Base-by-base conservation (phyloP, 2,113 vertebrate genomes). In the Hydrochoerus hydrochaeris region DNA sequence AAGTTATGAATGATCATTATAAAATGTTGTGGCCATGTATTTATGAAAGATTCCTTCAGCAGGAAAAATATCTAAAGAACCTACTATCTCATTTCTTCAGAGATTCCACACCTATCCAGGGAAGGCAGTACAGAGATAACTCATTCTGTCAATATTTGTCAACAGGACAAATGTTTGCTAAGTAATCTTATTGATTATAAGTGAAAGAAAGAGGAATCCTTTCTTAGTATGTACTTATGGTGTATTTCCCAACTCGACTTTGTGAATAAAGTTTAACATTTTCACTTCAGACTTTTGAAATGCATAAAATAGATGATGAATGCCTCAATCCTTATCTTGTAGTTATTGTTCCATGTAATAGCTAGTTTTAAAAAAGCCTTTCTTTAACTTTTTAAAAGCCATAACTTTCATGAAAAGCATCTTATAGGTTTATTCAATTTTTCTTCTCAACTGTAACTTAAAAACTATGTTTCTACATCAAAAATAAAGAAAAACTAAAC, bases 401-500 rank as follows among this genome's bases (percentile, higher is more conserved):
- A 82, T 67, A 77, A 63, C 90, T 87, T 73, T 77, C 10, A 75
- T 46, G 24, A 63, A 91, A 83, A 90, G 81, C 3, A 13, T 65
- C 35, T 65, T 73, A 65, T 20, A 58, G 63, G 86, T 65, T 86
- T 67, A 22, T 14, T 93, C 14, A 86, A 20, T 86, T 86, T 92
- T 38, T 77, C 46, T 93, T 80, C 28, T 30, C 41, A 41, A 16
- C 0, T 4, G 44, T 85, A 95, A 85, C 22, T 57, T 93, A 81
- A 91, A 85, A 82, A 44, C 5, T 54, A 81, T 30, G 3, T 7
- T 75, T 87, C 6, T 54, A 54, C 88, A 24, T 94, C 35, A 41
- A 93, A 75, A 58, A 71, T 63, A n/a, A 97, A 80, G 22, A n/a
- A 97, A 84, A 16, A 94, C 75, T 75, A 58, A 73, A 73, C n/a